phyloP scores from a whole-genome alignment of 2,888 invertebrate genomes.

The Scaptomyza reducta region DNA sequence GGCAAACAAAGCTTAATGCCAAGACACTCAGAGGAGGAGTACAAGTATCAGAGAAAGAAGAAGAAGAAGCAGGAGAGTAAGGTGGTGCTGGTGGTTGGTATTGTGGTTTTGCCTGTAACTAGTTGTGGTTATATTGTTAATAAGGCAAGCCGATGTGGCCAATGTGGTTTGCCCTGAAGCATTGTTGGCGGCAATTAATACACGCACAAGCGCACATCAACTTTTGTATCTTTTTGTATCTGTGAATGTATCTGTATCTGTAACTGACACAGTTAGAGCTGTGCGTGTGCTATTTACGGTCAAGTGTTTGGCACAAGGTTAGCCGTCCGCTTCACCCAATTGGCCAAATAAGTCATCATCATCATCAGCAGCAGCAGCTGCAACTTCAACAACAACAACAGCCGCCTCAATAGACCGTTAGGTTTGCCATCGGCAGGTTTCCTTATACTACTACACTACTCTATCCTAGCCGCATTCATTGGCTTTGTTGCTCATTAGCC shows the following conservation, averaged over 20 bases:
- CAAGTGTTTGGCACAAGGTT: conserved; percentile 73
- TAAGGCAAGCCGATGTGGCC: conserved; percentile 60
- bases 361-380: conserved; percentile 3
- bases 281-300: conserved; percentile 71
- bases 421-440: conserved; percentile 52
- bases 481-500: conserved; percentile 61
- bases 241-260: conserved; percentile 15
- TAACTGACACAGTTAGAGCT: conserved; percentile 61
- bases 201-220: conserved; percentile 17
- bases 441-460: conserved; percentile 47
- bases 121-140: conserved; percentile 73
- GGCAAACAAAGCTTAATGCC: conserved; percentile 49
- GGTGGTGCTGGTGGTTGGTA: background rate
- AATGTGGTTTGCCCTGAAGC: conserved; percentile 73
- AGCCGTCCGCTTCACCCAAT: conserved; percentile 70
- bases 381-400: conserved; percentile 1
- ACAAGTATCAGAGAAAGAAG: background rate
- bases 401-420: conserved; percentile 52
- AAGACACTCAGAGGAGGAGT: conserved; percentile 1
- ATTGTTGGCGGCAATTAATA: conserved; percentile 62
- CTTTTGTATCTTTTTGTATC: conserved; percentile 17
- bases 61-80: background rate
- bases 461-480: conserved; percentile 20
- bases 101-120: conserved; percentile 51
- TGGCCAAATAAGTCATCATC: conserved; percentile 74